A percentile compares a stretch with the other conserved stretches of the same genome.
These are phyloP conservation scores for Neuroterus valhalla DNA, from an alignment of 1,140 invertebrate species.

Conservation along the genomic window DNA sequence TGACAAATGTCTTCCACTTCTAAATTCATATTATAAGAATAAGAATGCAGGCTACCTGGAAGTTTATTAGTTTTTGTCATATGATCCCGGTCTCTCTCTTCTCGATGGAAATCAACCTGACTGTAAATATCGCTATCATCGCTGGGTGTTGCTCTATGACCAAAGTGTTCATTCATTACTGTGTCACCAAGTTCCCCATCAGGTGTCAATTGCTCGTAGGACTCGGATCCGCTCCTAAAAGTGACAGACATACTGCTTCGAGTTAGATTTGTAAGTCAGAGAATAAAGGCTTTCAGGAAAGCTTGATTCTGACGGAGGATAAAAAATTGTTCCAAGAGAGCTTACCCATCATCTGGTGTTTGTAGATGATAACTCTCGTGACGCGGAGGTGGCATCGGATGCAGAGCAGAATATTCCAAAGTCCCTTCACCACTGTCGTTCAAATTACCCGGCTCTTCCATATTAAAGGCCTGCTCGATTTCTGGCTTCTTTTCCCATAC, in stretches of 20 bases:
- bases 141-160: conserved; percentile 75
- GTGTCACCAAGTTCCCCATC: conserved; percentile 75
- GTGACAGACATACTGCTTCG: conserved; percentile 75
- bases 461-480: conserved; percentile 93
- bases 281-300: conserved; percentile 22
- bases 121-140: conserved; percentile 84
- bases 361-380: conserved; percentile 83
- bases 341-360: conserved; percentile 80
- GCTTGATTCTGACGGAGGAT: neutral
- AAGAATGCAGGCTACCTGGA: conserved; percentile 57
- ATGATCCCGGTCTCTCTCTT: conserved; percentile 68
- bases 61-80: conserved; percentile 68
- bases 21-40: conserved; percentile 29
- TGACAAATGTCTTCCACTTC: neutral
- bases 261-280: conserved; percentile 68
- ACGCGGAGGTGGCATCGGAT: conserved; percentile 81
- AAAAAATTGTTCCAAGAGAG: conserved; percentile 51
- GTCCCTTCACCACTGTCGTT: conserved; percentile 84
- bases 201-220: conserved; percentile 86
- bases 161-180: conserved; percentile 73
- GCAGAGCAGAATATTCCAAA: conserved; percentile 79
- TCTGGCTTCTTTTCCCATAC: conserved; percentile 97
- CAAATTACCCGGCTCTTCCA: conserved; percentile 84
- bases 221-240: conserved; percentile 85
- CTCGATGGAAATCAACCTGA: conserved; percentile 75